Conservation (phyloP, 2,888 invertebrate species). For the Monopis laevigella region DNA sequence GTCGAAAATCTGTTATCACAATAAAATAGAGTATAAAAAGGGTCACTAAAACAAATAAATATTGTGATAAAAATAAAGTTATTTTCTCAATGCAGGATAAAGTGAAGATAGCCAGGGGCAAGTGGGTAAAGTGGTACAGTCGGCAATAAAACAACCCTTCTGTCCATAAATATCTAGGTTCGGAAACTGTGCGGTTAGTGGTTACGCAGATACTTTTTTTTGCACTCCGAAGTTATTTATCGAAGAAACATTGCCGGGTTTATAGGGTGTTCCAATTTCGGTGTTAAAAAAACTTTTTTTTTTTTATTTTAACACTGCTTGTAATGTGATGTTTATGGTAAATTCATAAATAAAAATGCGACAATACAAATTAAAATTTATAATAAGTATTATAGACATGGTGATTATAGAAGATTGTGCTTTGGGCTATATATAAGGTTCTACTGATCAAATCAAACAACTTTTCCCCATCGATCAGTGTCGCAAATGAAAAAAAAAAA, state of each 20-base stretch:
- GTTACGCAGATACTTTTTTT: conserved; percentile 46
- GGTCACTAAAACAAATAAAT: conserved; percentile 45
- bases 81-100: conserved; percentile 50
- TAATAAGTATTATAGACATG: no score
- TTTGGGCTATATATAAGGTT: no score
- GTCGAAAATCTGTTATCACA: conserved; percentile 47
- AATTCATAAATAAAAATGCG: no score
- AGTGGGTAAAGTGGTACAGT: conserved; percentile 58
- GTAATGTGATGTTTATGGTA: no score
- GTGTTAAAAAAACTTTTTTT: not conserved
- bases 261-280: conserved; percentile 26
- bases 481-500: no score
- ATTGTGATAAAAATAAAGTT: conserved; percentile 57
- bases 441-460: no score
- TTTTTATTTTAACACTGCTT: no score
- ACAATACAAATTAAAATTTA: no score
- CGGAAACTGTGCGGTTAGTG: conserved; percentile 64
- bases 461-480: no score
- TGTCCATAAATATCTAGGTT: conserved; percentile 62
- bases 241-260: conserved; percentile 30
- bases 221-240: conserved; percentile 52
- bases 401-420: no score
- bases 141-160: conserved; percentile 61
- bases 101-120: conserved; percentile 60
- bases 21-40: conserved; percentile 27